Percentiles rank a stretch among this genome's conserved stretches.
Conservation (phyloP, 92 coral and sea anemone species). For the Zoanthus sansibaricus region DNA sequence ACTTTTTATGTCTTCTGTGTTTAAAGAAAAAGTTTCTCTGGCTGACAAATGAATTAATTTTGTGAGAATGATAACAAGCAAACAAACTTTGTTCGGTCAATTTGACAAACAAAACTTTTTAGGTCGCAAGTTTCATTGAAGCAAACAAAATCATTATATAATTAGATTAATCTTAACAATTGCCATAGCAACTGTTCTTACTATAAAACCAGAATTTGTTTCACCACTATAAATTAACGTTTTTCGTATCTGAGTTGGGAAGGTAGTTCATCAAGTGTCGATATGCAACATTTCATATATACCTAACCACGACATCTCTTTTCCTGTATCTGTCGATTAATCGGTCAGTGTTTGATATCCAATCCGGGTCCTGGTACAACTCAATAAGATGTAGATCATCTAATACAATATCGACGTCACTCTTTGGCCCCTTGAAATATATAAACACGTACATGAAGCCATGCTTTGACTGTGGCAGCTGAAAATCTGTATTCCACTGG, state of each 20-base stretch:
- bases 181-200: too few species aligned
- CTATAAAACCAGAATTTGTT: too few species aligned
- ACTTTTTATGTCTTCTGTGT: background rate
- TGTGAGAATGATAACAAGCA: background rate
- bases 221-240: background rate
- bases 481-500: conserved; percentile 79
- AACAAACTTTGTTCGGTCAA: background rate
- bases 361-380: conserved; percentile 63
- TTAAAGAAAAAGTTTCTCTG: background rate
- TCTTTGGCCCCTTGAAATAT: conserved; percentile 81
- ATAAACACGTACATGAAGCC: conserved; percentile 77
- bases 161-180: too few species aligned
- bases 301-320: conserved; percentile 69
- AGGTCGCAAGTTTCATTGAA: too few species aligned
- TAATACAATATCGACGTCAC: conserved; percentile 68
- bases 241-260: conserved; percentile 41
- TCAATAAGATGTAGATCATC: conserved; percentile 75
- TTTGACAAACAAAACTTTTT: too few species aligned
- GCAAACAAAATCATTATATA: too few species aligned
- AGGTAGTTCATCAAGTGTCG: background rate
- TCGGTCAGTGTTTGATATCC: conserved; percentile 70
- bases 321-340: conserved; percentile 78
- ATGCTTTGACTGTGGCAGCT: conserved; percentile 68
- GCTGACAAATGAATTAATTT: background rate
- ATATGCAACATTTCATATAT: conserved; percentile 50